Evolutionary conservation across 2,797 vertebrate species (phyloP).

Genomic region (Cirrhinus mrigala): DNA sequence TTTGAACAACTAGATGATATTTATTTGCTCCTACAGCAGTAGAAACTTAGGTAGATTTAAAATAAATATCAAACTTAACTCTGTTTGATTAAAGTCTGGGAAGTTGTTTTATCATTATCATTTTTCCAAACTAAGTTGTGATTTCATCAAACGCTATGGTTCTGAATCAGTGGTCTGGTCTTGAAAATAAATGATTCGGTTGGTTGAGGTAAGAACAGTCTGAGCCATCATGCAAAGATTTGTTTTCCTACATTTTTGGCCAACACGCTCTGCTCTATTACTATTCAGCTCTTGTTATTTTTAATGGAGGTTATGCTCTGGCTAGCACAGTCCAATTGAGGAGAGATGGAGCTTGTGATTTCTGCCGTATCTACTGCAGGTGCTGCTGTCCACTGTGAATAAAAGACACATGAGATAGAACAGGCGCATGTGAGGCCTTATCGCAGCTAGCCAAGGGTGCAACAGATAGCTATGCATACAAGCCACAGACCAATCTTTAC

Average conservation of each 20-base stretch:
- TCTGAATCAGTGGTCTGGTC: neutral
- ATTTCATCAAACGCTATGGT: neutral
- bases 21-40: neutral
- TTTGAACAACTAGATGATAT: neutral
- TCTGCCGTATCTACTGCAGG: conserved; percentile 67
- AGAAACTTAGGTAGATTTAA: neutral
- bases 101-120: neutral
- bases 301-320: conserved; percentile 69
- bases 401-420: conserved; percentile 67
- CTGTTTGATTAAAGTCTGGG: neutral
- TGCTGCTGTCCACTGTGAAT: conserved; percentile 71
- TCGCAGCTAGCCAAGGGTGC: conserved; percentile 62
- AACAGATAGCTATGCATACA: conserved; percentile 67
- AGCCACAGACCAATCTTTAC: conserved; percentile 51
- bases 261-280: conserved; percentile 58
- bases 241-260: conserved; percentile 43
- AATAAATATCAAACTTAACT: neutral
- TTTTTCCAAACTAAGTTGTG: neutral
- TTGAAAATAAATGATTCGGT: neutral
- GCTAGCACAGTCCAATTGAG: conserved; percentile 59
- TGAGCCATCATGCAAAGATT: conserved; percentile 52
- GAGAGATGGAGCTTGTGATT: conserved; percentile 72
- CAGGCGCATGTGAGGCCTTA: conserved; percentile 69
- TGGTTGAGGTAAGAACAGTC: conserved; percentile 40
- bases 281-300: conserved; percentile 71